Conservation (phyloP, 2,888 invertebrate species). For the Tachina lurida region DNA sequence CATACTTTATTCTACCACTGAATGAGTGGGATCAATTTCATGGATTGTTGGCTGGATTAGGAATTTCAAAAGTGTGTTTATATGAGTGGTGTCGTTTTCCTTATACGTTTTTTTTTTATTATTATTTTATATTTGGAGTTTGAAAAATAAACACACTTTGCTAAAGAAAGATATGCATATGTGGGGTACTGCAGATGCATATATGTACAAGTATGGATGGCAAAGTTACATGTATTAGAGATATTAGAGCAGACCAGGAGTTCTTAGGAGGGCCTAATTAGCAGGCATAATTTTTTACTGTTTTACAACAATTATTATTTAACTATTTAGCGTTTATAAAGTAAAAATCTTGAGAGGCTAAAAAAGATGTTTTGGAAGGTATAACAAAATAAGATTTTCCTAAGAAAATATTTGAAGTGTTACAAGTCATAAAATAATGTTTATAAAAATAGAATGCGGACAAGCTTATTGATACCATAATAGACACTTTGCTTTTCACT, state of each 20-base stretch:
- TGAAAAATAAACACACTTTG: constrained; percentile 15
- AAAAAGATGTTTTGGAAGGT: too few relatives aligned
- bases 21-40: constrained; percentile 68
- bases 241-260: not conserved
- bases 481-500: too few relatives aligned
- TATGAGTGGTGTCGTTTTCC: not conserved
- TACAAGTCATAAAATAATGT: too few relatives aligned
- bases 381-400: too few relatives aligned
- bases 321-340: too few relatives aligned
- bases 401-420: too few relatives aligned
- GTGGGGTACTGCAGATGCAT: not conserved
- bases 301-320: too few relatives aligned
- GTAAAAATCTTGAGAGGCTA: too few relatives aligned
- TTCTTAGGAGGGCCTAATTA: not conserved
- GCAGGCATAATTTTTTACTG: not conserved
- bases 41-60: constrained; percentile 63
- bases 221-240: not conserved
- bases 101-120: not conserved
- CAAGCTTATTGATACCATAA: too few relatives aligned
- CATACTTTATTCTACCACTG: constrained; percentile 57
- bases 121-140: not conserved
- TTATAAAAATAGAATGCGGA: too few relatives aligned
- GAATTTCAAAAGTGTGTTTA: constrained; percentile 15
- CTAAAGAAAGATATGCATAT: not conserved
- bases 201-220: not conserved